Evolutionary conservation across 1,140 invertebrate genomes (phyloP).

Genomic region (Drosophila chauvacae): DNA sequence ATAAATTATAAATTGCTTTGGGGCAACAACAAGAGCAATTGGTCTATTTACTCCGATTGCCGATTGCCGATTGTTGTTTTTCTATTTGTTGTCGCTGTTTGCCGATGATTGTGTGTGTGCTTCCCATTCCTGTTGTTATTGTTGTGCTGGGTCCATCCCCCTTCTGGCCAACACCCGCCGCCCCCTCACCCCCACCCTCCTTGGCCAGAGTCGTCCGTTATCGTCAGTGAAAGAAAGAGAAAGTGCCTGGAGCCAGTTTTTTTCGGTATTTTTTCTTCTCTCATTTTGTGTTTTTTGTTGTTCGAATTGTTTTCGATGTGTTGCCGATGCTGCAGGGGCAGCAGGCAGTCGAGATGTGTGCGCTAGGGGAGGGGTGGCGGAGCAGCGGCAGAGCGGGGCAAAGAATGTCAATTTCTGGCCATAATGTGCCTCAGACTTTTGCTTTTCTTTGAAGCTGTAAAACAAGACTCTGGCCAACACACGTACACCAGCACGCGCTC

Average conservation of each 20-base stretch:
- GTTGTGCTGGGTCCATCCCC: conserved; percentile 24
- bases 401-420: conserved; percentile 82
- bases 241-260: conserved; percentile 79
- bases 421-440: conserved; percentile 78
- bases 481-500: conserved; percentile 17
- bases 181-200: background rate
- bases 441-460: conserved; percentile 82
- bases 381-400: conserved; percentile 28
- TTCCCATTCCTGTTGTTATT: conserved; percentile 62
- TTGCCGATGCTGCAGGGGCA: conserved; percentile 43
- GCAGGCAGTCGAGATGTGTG: background rate
- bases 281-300: conserved; percentile 50
- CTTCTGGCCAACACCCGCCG: background rate
- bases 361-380: background rate
- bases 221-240: conserved; percentile 83
- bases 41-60: conserved; percentile 66
- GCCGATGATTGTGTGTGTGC: conserved; percentile 63
- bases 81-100: conserved; percentile 63
- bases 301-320: conserved; percentile 69
- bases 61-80: conserved; percentile 21
- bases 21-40: conserved; percentile 68
- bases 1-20: conserved; percentile 76
- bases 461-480: conserved; percentile 54
- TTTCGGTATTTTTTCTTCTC: conserved; percentile 48
- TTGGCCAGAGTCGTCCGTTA: conserved; percentile 50